These are phyloP conservation scores for Dryoscopus gambensis DNA, from an alignment of 2,113 vertebrate species.

Conservation along the genomic window DNA sequence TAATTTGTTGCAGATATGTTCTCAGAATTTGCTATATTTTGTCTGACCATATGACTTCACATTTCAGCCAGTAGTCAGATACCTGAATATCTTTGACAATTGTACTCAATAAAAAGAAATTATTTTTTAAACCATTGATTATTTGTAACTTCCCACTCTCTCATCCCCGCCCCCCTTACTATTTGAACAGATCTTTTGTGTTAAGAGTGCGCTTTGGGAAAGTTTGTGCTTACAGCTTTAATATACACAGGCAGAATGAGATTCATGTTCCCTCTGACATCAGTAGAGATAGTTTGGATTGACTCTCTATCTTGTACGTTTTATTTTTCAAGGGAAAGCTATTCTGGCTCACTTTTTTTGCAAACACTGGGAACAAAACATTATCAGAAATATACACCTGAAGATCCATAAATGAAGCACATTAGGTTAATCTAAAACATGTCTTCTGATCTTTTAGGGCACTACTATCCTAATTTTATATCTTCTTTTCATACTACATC, in stretches of 20 bases:
- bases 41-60: background rate
- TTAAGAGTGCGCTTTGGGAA: accelerated
- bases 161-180: too few species aligned
- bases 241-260: background rate
- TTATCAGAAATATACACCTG: background rate
- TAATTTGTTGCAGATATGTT: background rate
- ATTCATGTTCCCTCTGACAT: background rate
- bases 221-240: background rate
- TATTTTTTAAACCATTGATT: background rate
- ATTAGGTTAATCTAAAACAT: background rate
- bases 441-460: background rate
- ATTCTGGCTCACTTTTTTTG: background rate
- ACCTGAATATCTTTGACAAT: background rate
- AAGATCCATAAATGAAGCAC: background rate
- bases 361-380: background rate
- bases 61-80: background rate
- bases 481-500: background rate
- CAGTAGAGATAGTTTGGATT: background rate
- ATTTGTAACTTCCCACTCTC: background rate
- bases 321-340: background rate
- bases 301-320: background rate
- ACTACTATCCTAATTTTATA: background rate
- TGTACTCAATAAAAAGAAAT: background rate
- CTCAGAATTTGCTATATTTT: background rate
- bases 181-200: too few species aligned